phyloP scores from a whole-genome alignment of 2,888 invertebrate genomes.

The Sinohyriopsis cumingii region DNA sequence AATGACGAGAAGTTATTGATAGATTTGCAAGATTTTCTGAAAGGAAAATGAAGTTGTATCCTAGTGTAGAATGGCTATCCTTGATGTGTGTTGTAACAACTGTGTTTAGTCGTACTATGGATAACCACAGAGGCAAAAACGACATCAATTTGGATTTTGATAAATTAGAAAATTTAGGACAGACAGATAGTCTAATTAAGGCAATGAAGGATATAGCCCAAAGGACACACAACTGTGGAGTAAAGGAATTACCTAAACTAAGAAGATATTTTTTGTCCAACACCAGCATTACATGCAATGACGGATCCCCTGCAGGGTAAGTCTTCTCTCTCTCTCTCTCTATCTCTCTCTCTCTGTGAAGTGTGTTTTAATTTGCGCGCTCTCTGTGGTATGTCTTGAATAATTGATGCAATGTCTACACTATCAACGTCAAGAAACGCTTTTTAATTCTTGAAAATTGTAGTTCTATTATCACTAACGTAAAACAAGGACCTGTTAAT shows the following conservation, averaged over 20 bases:
- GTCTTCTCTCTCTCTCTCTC: conserved; percentile 18
- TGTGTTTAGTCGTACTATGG: conserved; percentile 17
- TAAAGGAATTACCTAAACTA: conserved; percentile 57
- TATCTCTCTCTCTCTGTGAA: neutral
- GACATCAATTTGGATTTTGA: conserved; percentile 46
- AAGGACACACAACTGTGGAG: conserved; percentile 59
- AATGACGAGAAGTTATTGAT: neutral
- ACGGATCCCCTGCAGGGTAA: conserved; percentile 64
- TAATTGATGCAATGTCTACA: neutral
- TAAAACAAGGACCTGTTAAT: too few species aligned
- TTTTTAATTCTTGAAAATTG: too few species aligned
- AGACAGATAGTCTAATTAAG: conserved; percentile 45
- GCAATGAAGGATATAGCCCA: conserved; percentile 56
- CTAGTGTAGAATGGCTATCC: conserved; percentile 24
- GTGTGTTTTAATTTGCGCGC: neutral
- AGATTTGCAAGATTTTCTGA: neutral
- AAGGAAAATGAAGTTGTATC: conserved; percentile 30
- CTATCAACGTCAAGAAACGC: too few species aligned
- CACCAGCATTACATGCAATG: conserved; percentile 60
- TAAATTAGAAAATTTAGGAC: conserved; percentile 43
- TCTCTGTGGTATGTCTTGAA: neutral
- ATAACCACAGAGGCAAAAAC: conserved; percentile 34
- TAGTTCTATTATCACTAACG: too few species aligned
- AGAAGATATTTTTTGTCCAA: conserved; percentile 52
- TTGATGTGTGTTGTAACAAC: conserved; percentile 21